A percentile compares a stretch with the other conserved stretches of the same genome.
Evolutionary conservation across 2,113 vertebrate species (phyloP).

Genomic region (Tor tambroides): DNA sequence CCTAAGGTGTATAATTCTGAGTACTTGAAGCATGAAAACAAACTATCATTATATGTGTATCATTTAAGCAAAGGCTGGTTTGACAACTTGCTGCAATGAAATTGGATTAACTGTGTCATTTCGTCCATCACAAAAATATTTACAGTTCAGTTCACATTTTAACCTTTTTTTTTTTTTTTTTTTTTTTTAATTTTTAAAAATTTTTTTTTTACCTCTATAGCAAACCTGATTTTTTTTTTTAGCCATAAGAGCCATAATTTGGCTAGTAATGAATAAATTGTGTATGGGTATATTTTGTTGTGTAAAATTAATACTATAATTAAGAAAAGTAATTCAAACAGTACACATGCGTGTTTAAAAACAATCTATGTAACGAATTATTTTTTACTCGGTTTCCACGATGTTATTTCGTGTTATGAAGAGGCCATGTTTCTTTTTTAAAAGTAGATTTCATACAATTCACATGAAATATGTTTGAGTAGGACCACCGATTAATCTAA

Average conservation of each 20-base stretch:
- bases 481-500: background rate
- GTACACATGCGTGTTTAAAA: background rate
- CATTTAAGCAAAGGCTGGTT: background rate
- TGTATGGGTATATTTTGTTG: background rate
- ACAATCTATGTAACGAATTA: background rate
- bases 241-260: background rate
- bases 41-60: background rate
- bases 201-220: background rate
- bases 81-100: background rate
- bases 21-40: background rate
- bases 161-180: background rate
- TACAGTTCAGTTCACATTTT: background rate
- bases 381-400: background rate
- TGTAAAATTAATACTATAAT: too few relatives aligned
- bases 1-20: background rate
- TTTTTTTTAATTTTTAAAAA: too few relatives aligned
- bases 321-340: background rate
- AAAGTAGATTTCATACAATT: background rate
- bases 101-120: background rate
- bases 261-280: background rate
- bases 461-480: background rate
- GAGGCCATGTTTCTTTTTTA: background rate
- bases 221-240: background rate
- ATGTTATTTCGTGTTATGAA: background rate
- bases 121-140: background rate